These are phyloP conservation scores for Gadus macrocephalus DNA, from an alignment of 2,113 vertebrate genomes.

Conservation along the genomic window DNA sequence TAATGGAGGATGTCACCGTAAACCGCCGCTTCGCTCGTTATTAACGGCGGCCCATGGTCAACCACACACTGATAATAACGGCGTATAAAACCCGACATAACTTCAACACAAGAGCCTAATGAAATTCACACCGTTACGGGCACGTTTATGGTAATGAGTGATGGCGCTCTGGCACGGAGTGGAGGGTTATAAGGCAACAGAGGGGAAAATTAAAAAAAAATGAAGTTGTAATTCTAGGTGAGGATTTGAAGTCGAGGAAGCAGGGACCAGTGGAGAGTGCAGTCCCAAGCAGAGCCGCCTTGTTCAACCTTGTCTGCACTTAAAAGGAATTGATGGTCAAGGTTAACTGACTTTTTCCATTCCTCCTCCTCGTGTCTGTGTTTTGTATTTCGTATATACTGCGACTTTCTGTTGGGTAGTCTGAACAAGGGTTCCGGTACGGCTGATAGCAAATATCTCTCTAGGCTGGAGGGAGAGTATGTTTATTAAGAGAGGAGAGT, in stretches of 20 bases:
- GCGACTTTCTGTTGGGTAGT: neutral
- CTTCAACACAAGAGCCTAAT: conserved; percentile 64
- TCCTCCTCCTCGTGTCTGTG: conserved; percentile 7
- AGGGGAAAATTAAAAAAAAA: conserved; percentile 66
- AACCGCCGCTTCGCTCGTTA: conserved; percentile 65
- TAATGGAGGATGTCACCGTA: conserved; percentile 72
- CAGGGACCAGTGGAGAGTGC: too few species aligned
- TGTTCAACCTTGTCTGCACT: conserved; percentile 6
- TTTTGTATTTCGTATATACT: neutral
- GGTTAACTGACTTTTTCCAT: conserved; percentile 27
- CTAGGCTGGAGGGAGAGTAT: neutral
- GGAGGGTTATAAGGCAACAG: conserved; percentile 59
- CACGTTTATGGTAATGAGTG: conserved; percentile 60
- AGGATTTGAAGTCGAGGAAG: conserved; percentile 30
- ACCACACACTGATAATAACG: conserved; percentile 67
- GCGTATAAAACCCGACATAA: conserved; percentile 65
- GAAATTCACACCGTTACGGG: conserved; percentile 63
- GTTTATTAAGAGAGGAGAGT: conserved; percentile 18
- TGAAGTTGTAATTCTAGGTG: conserved; percentile 51
- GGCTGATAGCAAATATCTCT: too few species aligned
- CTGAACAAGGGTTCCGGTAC: neutral
- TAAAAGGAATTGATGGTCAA: conserved; percentile 31
- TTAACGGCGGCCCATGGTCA: conserved; percentile 68
- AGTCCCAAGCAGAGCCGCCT: neutral
- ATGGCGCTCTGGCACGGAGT: conserved; percentile 32